Evolutionary conservation across 1,140 invertebrate genomes (phyloP), one percentile per base, ranked within the genome.

Genomic region (Frieseomelitta varia): DNA sequence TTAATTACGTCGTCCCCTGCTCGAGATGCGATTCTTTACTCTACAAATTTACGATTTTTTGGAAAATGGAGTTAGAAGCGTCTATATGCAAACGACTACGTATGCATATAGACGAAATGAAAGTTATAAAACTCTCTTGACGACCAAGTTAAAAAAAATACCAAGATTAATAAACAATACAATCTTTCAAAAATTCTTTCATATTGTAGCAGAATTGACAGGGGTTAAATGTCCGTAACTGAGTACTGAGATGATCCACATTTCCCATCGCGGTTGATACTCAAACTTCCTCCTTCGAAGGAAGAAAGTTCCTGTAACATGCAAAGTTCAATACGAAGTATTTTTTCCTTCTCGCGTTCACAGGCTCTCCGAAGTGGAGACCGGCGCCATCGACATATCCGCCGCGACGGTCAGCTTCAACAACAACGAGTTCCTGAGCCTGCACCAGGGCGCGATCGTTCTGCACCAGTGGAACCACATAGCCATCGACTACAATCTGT

Each of bases 381-480:
- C 94, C 34, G 96, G 95, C 63, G 97, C 96, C 17, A 96, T 97
- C 80, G 96, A 96, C 76, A 95, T 96, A 17, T 96, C 96, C 19
- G 95, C 96, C 11, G 96, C 95, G 3, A 95, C 94, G 1, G 96
- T 96, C 11, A 95, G 94, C 17, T 95, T 97, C 30, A 94, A 94
- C 55, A 95, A 96, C 88, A 97, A 96, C 91, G 94, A 95, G 74
- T 96, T 97, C 85, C 92, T 95, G 61, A 93, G 93, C 30, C 94
- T 97, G 11, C 93, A 94, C 34, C 93, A 94, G 19, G 93, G 93
- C 53, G 96, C 96, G 30, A 95, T 97, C 53, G 94, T 94, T 30
- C 91, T 97, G 17, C 94, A 95, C 14, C 95, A 96, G 12, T 97
- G 96, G 96, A 97, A 96, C 89, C 95, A 93, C 84, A 94, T 97